These are phyloP conservation scores for Ophion costatus DNA, from an alignment of 2,888 invertebrate species.

Conservation along the genomic window DNA sequence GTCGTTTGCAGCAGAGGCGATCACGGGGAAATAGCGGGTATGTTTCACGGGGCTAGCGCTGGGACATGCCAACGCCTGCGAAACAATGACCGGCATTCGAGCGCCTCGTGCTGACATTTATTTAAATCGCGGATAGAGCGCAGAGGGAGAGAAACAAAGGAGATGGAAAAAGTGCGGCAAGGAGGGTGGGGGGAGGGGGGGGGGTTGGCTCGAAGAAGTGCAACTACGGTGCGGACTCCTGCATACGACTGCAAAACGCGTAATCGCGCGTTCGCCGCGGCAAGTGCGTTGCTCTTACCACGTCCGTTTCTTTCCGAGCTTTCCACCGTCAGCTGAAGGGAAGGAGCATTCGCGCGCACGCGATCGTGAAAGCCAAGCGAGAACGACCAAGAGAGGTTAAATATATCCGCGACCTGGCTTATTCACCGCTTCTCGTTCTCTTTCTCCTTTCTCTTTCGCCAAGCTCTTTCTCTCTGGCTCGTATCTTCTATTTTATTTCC, in stretches of 20 bases:
- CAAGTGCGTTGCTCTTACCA: conserved; percentile 62
- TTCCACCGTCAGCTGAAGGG: neutral
- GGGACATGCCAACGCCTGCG: conserved; percentile 50
- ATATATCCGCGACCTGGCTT: conserved; percentile 68
- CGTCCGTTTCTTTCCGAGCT: neutral
- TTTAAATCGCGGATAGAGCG: conserved; percentile 79
- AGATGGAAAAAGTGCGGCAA: conserved; percentile 7
- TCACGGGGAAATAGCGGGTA: conserved; percentile 9
- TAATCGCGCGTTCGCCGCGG: conserved; percentile 28
- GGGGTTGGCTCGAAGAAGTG: neutral
- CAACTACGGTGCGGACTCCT: conserved; percentile 20
- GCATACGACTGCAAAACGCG: conserved; percentile 18
- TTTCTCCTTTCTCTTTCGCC: conserved; percentile 37
- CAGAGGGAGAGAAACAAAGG: conserved; percentile 28
- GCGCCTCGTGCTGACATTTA: conserved; percentile 76
- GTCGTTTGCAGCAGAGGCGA: too few species aligned
- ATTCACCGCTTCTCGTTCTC: conserved; percentile 57
- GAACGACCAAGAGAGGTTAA: conserved; percentile 67
- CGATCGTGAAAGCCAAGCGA: conserved; percentile 56
- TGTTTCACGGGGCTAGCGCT: conserved; percentile 27
- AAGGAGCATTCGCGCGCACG: conserved; percentile 45
- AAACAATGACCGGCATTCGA: conserved; percentile 77
- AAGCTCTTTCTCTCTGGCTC: neutral
- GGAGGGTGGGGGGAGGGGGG: neutral
- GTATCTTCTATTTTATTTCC: neutral